Conservation (phyloP, 2,113 vertebrate species). For the Cyprinus carpio region DNA sequence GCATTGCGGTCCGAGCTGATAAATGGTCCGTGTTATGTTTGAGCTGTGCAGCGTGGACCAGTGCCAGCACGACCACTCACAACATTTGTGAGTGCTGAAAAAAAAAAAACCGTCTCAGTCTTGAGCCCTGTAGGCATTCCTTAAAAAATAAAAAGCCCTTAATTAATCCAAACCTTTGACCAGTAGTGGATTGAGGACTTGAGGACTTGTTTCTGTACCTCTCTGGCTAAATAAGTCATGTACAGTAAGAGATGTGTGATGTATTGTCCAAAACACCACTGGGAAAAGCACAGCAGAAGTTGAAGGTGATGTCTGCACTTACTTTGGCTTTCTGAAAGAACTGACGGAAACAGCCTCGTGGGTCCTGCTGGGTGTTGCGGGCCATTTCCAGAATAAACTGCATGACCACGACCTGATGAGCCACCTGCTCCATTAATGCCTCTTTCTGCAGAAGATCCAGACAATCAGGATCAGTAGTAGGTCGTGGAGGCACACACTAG, state of each 20-base stretch:
- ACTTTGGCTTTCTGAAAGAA: constrained; percentile 99
- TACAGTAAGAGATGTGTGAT: background rate
- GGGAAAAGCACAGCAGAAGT: background rate
- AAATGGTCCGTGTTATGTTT: no score
- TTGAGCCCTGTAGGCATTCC: no score
- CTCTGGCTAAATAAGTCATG: background rate
- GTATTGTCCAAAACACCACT: no score
- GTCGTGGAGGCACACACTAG: background rate
- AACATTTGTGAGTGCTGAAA: no score
- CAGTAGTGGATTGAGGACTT: background rate
- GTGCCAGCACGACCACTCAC: no score
- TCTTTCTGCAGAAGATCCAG: constrained; percentile 80
- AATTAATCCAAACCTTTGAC: background rate
- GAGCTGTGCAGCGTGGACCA: no score
- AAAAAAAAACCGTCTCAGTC: no score
- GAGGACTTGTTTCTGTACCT: background rate
- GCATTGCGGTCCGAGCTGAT: no score
- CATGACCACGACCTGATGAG: constrained; percentile 96
- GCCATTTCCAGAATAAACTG: constrained; percentile 99
- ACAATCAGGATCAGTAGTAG: background rate
- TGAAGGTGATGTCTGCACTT: constrained; percentile 61
- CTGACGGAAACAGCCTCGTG: constrained; percentile 92
- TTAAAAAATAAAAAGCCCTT: background rate
- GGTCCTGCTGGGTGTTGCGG: constrained; percentile 87
- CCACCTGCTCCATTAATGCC: constrained; percentile 96